Evolutionary conservation across 2,113 vertebrate genomes (phyloP).

Genomic region (Colossoma macropomum): DNA sequence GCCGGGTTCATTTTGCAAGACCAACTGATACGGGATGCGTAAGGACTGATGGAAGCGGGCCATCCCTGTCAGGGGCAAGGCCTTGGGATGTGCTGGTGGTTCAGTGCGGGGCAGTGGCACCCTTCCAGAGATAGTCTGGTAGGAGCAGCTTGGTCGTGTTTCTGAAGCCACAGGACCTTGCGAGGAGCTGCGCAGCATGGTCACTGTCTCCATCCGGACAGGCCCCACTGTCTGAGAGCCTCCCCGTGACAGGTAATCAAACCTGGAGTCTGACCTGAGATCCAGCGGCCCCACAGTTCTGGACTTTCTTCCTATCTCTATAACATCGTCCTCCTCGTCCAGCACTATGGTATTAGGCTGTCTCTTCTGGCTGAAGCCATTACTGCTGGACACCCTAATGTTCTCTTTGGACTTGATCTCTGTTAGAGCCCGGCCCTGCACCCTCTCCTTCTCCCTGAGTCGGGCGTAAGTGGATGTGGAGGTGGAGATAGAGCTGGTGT

Average conservation of each 20-base stretch:
- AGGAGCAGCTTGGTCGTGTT: conserved; percentile 67
- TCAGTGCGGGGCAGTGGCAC: conserved; percentile 51
- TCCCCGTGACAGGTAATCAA: conserved; percentile 84
- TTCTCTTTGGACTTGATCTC: conserved; percentile 72
- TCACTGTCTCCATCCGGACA: conserved; percentile 77
- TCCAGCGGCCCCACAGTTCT: conserved; percentile 60
- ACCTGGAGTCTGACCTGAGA: conserved; percentile 67
- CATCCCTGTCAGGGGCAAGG: conserved; percentile 85
- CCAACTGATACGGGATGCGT: conserved; percentile 86
- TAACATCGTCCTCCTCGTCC: conserved; percentile 45
- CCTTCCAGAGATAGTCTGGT: conserved; percentile 68
- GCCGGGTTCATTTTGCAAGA: conserved; percentile 89
- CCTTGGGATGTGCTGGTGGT: conserved; percentile 55
- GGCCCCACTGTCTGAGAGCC: conserved; percentile 70
- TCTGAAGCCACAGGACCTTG: conserved; percentile 67
- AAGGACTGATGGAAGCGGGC: conserved; percentile 91
- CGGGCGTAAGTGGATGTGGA: conserved; percentile 46
- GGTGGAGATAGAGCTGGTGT: conserved; percentile 35
- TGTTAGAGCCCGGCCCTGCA: conserved; percentile 55
- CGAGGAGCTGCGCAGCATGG: conserved; percentile 73
- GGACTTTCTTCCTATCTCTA: conserved; percentile 55
- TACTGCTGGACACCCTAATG: conserved; percentile 70
- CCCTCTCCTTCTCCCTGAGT: conserved; percentile 68
- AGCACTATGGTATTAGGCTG: conserved; percentile 60
- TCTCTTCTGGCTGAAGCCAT: conserved; percentile 70